Evolutionary conservation across 2,113 vertebrate genomes (phyloP), one percentile per base, ranked within the genome.

Genomic region (Vulpes vulpes): DNA sequence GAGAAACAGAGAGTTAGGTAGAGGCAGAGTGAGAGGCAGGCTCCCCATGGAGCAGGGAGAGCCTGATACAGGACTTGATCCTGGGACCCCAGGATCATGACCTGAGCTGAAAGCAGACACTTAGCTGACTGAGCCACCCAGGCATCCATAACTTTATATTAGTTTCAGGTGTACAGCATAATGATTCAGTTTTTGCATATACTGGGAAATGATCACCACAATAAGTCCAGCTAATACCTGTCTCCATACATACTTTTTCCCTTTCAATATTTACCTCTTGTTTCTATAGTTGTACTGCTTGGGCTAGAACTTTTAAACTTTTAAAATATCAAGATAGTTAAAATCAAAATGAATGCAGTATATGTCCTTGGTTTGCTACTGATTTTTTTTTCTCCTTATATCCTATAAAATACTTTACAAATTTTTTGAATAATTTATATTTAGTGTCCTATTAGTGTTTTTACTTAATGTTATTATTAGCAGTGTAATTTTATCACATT

Each of bases 401-500:
- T 81, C n/a, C n/a, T 12, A 3, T 92, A 71, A 59, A 92, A 60
- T 60, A 38, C 49, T 82, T 59, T 2, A 74, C 30, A 74, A 5
- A 49, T 22, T 62, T 57, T 64, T 51, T 9, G 53, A 19, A 8
- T 82, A 80, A 65, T 20, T 83, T n/a, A 49, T 43, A 14, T 82
- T 51, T 73, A 81, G 15, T 35, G 49, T 74, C 20, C 20, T 51
- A 30, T 35, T 62, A 74, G 38, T 35, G 49, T 62, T 84, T 62
- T 85, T 55, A 51, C 57, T 74, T 55, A 90, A 84, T 90, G 23
- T 62, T 76, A 8, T 27, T 84, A 43, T 49, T 69, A 73, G 38
- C 76, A 60, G 3, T 71, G 15, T 60, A 89, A 62, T 81, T 89
- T 90, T 83, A 94, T 71, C 30, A 55, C 85, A 90, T 85, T 94